Percentiles rank a stretch among this genome's conserved stretches.
phyloP scores from a whole-genome alignment of 2,797 vertebrate genomes.

The Podarcis lilfordi region DNA sequence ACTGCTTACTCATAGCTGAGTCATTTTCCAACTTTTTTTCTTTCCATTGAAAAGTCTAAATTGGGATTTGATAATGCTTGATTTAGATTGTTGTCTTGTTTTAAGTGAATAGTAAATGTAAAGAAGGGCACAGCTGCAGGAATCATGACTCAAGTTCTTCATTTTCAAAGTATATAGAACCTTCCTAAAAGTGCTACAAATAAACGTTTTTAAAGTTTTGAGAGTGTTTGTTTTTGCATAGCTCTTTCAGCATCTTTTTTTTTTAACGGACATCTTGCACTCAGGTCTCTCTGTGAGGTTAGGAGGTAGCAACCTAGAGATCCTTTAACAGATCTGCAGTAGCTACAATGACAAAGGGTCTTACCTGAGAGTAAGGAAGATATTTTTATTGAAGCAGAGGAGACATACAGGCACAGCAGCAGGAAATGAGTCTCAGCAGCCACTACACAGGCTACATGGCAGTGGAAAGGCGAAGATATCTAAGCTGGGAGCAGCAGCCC shows the following conservation, averaged over 20 bases:
- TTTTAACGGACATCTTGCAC: too few relatives aligned
- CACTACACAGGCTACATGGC: too few relatives aligned
- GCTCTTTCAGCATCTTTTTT: background rate
- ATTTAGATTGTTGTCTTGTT: constrained; percentile 79
- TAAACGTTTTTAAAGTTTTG: constrained; percentile 68
- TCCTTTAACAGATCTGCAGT: background rate
- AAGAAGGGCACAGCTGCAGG: constrained; percentile 77
- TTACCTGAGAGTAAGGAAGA: too few relatives aligned
- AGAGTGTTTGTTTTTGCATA: background rate
- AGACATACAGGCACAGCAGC: too few relatives aligned
- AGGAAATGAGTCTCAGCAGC: too few relatives aligned
- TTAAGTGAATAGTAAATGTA: constrained; percentile 77
- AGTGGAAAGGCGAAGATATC: too few relatives aligned
- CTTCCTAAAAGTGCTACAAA: constrained; percentile 65
- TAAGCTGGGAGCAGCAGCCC: too few relatives aligned
- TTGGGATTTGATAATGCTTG: constrained; percentile 74
- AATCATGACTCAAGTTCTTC: constrained; percentile 73
- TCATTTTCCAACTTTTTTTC: constrained; percentile 72
- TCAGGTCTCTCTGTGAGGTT: background rate
- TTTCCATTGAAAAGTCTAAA: constrained; percentile 79
- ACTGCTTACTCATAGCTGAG: constrained; percentile 74
- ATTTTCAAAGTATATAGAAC: constrained; percentile 69
- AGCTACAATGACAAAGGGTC: too few relatives aligned
- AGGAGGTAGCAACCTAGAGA: background rate
- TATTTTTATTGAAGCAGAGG: too few relatives aligned